A percentile compares a stretch with the other conserved stretches of the same genome.
phyloP scores from a whole-genome alignment of 2,888 invertebrate species.

The Achlya flavicornis region DNA sequence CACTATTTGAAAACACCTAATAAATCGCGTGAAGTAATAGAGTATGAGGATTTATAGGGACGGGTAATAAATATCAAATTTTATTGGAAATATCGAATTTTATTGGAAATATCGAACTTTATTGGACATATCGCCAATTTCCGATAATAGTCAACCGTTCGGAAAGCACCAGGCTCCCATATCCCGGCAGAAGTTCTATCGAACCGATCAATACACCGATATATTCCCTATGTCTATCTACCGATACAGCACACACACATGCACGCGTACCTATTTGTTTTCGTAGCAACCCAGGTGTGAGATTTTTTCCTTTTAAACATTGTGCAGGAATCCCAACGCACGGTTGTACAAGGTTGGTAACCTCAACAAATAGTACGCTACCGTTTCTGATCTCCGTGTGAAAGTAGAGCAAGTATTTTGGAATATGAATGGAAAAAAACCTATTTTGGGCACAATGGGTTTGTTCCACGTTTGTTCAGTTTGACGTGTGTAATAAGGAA shows the following conservation, averaged over 20 bases:
- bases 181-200: slow-evolving; percentile 51
- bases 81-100: slow-evolving; percentile 66
- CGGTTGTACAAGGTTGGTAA: slow-evolving; percentile 10
- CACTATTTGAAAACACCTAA: too few species aligned
- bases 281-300: not conserved
- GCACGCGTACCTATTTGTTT: slow-evolving; percentile 16
- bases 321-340: slow-evolving; percentile 1
- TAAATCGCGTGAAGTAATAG: too few species aligned
- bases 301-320: slow-evolving; percentile 12
- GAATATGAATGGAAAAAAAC: slow-evolving; percentile 14
- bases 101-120: slow-evolving; percentile 20
- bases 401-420: slow-evolving; percentile 20
- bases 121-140: slow-evolving; percentile 71
- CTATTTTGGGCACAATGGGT: slow-evolving; percentile 3
- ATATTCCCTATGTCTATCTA: slow-evolving; percentile 34
- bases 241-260: slow-evolving; percentile 11
- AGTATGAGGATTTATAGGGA: too few species aligned
- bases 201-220: slow-evolving; percentile 73
- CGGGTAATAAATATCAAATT: slow-evolving; percentile 15
- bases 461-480: not conserved
- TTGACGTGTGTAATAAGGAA: not conserved
- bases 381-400: slow-evolving; percentile 19
- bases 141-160: slow-evolving; percentile 79
- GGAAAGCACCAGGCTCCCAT: slow-evolving; percentile 74
- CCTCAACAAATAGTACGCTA: slow-evolving; percentile 4